A percentile compares a stretch with the other conserved stretches of the same genome.
These are phyloP conservation scores for Elaeidobius kamerunicus DNA, from an alignment of 2,888 invertebrate genomes.

Conservation along the genomic window DNA sequence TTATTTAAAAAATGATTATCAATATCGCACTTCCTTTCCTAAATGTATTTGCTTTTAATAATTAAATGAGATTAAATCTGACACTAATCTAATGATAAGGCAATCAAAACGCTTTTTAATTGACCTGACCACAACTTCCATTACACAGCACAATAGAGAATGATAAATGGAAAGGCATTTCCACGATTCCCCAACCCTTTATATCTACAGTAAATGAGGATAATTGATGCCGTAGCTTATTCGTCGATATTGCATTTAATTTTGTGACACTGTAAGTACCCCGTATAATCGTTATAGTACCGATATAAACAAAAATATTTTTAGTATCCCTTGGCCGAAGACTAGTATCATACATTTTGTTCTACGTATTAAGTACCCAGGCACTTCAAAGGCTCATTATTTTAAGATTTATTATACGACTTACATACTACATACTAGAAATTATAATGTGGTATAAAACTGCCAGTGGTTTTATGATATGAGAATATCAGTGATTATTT, in stretches of 20 bases:
- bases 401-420: conserved; percentile 21
- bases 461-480: conserved; percentile 7
- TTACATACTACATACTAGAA: conserved; percentile 24
- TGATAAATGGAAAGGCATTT: conserved; percentile 30
- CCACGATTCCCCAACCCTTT: conserved; percentile 30
- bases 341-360: conserved; percentile 18
- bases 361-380: conserved; percentile 20
- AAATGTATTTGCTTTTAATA: background rate
- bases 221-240: conserved; percentile 10
- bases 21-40: too few relatives aligned
- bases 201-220: conserved; percentile 21
- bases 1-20: too few relatives aligned
- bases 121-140: conserved; percentile 30
- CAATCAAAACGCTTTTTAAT: conserved; percentile 23
- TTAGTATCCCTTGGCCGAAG: background rate
- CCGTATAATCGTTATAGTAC: too few relatives aligned
- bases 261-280: too few relatives aligned
- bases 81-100: conserved; percentile 26
- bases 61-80: conserved; percentile 13
- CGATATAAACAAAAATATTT: too few relatives aligned
- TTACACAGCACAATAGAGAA: conserved; percentile 29
- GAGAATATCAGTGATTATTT: conserved; percentile 12
- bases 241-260: background rate
- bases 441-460: conserved; percentile 13
- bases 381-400: conserved; percentile 27